phyloP scores from a whole-genome alignment of 2,113 vertebrate species.

The Mustela lutreola region DNA sequence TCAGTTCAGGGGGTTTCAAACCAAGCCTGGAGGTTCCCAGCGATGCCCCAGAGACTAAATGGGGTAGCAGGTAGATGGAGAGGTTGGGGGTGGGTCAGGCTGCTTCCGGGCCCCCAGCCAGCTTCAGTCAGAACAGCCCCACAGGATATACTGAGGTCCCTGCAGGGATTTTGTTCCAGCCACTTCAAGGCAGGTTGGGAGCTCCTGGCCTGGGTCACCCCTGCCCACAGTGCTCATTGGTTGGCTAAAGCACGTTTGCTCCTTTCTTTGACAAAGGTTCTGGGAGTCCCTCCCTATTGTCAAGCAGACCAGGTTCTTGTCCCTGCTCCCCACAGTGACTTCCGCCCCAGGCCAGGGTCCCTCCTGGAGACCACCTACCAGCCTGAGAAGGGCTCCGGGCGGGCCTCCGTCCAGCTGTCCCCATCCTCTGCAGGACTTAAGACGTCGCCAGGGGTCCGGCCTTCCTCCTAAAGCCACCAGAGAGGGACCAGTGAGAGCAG shows the following conservation, averaged over 20 bases:
- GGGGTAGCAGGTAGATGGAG: background rate
- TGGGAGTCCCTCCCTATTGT: background rate
- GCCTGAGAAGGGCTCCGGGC: background rate
- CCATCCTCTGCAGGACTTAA: accelerated
- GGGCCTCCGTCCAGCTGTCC: background rate
- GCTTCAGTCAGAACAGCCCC: background rate
- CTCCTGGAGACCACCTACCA: conserved; percentile 47
- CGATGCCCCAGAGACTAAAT: background rate
- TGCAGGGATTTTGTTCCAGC: too few relatives aligned
- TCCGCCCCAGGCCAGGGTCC: background rate
- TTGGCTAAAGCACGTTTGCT: accelerated
- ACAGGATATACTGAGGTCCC: accelerated
- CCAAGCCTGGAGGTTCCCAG: background rate
- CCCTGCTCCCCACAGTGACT: too few relatives aligned
- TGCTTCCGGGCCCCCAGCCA: background rate
- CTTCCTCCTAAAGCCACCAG: conserved; percentile 72
- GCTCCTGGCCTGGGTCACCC: background rate
- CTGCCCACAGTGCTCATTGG: background rate
- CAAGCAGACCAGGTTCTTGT: background rate
- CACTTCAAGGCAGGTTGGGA: background rate
- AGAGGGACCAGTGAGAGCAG: background rate
- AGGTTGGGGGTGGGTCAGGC: background rate
- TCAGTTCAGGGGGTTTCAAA: background rate
- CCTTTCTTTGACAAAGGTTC: background rate
- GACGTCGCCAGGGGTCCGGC: background rate